Base-by-base conservation (phyloP, 1,140 invertebrate species). In the Doryteuthis pealeii region DNA sequence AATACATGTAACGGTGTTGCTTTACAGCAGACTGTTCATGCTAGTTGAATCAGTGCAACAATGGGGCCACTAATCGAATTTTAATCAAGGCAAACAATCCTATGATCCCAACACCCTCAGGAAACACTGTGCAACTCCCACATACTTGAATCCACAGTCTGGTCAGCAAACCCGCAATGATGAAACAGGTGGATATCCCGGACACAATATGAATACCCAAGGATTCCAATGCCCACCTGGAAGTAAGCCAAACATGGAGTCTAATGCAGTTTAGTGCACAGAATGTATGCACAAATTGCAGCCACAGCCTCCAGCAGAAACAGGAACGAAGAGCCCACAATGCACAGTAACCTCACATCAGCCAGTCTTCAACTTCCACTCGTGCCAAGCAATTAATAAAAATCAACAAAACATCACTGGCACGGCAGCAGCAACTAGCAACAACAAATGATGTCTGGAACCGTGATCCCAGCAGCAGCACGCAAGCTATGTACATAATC, bases 341-440 rank as follows among this genome's bases (percentile, higher is more conserved):
- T 87, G 26, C 86, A 87, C n/a, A 72, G 86, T 87, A n/a, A 18
- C 86, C 86, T n/a, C 84, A 85, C 75, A 86, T 87, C 30, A 86
- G 85, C 73, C 85, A 85, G 75, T 86, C 86, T 40, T 84, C 86
- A 71, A 85, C 86, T 43, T 84, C 85, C 71, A 78, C 85, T n/a
- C 77, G 82, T 65, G 82, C 82, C n/a, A 87, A 73, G 82, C 83
- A 65, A 80, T 77, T 45, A 80, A 70, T 74, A 75, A 81, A 58
- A 79, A 79, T 43, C 80, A 79, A 43, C 74, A 80, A 70, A 77
- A 80, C 32, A 76, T 77, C 73, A 76, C n/a, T n/a, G 65, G 45
- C 81, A 78, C 78, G 74, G 66, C 76, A 77, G 66, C 76, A 78
- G n/a, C 49, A 32, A 26, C 65, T n/a, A 73, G 15, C 40, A 78